Base-by-base conservation (phyloP, 30 jellyfish, hydroid and myxozoan genomes). In the Aurelia aurita complex sp. Pacific region DNA sequence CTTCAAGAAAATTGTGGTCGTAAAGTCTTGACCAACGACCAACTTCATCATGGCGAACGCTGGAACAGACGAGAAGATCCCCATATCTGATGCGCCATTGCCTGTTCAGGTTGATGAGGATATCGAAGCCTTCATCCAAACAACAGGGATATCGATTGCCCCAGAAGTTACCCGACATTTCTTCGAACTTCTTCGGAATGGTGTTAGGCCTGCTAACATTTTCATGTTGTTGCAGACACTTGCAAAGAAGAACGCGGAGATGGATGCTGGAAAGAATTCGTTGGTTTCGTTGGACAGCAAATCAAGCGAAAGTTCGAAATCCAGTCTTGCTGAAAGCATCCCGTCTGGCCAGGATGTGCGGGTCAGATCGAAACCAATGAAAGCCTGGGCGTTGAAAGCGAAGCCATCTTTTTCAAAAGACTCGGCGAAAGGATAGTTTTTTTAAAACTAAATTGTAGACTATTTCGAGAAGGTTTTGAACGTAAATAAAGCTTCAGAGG, bases 191-290 rank as follows among this genome's bases (percentile, higher is more conserved):
- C 53, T 79, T 36, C 67, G 80, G 32, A 79, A 51, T 64, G 89
- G 89, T 14, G 89, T 66, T 43, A 64, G 73, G 89, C 89, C 89
- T 10, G 67, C 63, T 16, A 79, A 64, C 23, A 43, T 79, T 3
- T 79, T 12, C 53, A 38, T 23, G 40, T 63, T 79, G 89, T 66
- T 79, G 80, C 89, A 79, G 36, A 23, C 33, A 0, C 72, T 79
- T 53, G 80, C 89, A 52, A 79, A 64, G 23, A 70, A 70, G 57
- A 46, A 9, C 12, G 57, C 15, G 15, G 57, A 46, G 57, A 46
- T 46, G 6, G 15, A 46, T 46, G 57, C 14, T 2, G 12, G 57
- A 5, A 2, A 9, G 4, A 46, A 46, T 13, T 46, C 70, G 70
- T 5, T n/a, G 36, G 36, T 9, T 13, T 46, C 70, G 38, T 5